Conservation (phyloP, 1,140 invertebrate species). For the Drosophila trapezifrons region DNA sequence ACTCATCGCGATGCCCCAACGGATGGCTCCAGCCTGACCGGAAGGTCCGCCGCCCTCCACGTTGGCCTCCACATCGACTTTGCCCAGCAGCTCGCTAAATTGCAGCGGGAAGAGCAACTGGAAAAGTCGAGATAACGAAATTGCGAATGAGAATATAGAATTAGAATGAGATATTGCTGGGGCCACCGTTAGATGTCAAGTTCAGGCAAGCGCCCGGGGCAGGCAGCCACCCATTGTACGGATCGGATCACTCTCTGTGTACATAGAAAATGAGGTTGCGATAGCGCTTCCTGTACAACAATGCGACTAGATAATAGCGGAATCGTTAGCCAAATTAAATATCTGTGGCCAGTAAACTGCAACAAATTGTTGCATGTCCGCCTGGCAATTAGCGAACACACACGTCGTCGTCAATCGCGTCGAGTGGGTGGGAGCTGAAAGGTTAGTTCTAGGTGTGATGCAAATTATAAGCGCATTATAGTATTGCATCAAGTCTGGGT, state of each 20-base stretch:
- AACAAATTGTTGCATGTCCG: slow-evolving; percentile 55
- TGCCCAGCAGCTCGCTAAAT: slow-evolving; percentile 89
- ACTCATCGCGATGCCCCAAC: no score
- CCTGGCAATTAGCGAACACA: slow-evolving; percentile 35
- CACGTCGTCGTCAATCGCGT: slow-evolving; percentile 24
- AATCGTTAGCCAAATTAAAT: slow-evolving; percentile 72
- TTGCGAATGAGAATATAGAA: slow-evolving; percentile 25
- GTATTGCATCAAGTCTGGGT: slow-evolving; percentile 30
- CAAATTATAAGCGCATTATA: slow-evolving; percentile 40
- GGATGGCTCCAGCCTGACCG: no score
- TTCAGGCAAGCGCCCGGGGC: slow-evolving; percentile 58
- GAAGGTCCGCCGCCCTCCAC: no score
- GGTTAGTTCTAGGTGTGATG: slow-evolving; percentile 35
- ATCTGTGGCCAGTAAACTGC: slow-evolving; percentile 41
- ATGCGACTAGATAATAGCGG: slow-evolving; percentile 49
- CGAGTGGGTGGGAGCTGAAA: slow-evolving; percentile 26
- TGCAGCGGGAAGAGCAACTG: slow-evolving; percentile 94
- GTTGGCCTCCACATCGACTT: slow-evolving; percentile 93
- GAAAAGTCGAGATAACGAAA: slow-evolving; percentile 70
- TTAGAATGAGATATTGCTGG: slow-evolving; percentile 23
- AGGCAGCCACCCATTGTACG: slow-evolving; percentile 41
- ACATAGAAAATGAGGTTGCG: slow-evolving; percentile 38
- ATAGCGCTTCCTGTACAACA: slow-evolving; percentile 61
- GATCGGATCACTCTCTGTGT: slow-evolving; percentile 29
- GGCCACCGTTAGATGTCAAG: slow-evolving; percentile 64